Conservation (phyloP, 2,888 invertebrate species). For the Brenthis daphne region DNA sequence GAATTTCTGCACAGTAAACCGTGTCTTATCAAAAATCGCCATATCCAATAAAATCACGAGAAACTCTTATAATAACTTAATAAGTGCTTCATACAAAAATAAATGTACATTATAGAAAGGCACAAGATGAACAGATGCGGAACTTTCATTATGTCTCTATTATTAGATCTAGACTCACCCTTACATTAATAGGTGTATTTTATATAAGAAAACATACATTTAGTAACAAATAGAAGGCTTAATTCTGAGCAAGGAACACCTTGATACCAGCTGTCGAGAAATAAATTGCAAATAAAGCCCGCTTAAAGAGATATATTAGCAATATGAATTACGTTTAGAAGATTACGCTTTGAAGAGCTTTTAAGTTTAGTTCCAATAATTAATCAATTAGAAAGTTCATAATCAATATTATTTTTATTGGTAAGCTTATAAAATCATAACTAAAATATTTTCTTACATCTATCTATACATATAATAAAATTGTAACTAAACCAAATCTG, state of each 20-base stretch:
- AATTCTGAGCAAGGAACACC: constrained; percentile 9
- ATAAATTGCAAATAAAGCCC: constrained; percentile 27
- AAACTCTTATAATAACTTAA: constrained; percentile 12
- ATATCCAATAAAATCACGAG: neutral
- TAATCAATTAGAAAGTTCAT: too few species aligned
- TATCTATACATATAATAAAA: too few species aligned
- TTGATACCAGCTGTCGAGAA: constrained; percentile 20
- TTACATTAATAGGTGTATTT: constrained; percentile 9
- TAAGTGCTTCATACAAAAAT: constrained; percentile 2
- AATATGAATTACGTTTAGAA: constrained; percentile 11
- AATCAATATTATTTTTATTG: too few species aligned
- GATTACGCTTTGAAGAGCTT: constrained; percentile 1
- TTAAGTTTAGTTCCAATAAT: neutral
- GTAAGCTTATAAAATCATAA: too few species aligned
- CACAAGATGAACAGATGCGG: constrained; percentile 8
- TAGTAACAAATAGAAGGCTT: constrained; percentile 21
- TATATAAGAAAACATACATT: constrained; percentile 12
- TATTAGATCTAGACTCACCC: constrained; percentile 12
- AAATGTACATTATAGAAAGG: neutral
- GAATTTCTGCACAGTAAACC: too few species aligned
- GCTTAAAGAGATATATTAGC: constrained; percentile 23
- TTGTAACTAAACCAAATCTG: too few species aligned
- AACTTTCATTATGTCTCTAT: constrained; percentile 15
- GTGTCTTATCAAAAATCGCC: neutral
- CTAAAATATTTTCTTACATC: too few species aligned